Conservation (phyloP, 2,113 vertebrate species). For the Ailurus styani region DNA sequence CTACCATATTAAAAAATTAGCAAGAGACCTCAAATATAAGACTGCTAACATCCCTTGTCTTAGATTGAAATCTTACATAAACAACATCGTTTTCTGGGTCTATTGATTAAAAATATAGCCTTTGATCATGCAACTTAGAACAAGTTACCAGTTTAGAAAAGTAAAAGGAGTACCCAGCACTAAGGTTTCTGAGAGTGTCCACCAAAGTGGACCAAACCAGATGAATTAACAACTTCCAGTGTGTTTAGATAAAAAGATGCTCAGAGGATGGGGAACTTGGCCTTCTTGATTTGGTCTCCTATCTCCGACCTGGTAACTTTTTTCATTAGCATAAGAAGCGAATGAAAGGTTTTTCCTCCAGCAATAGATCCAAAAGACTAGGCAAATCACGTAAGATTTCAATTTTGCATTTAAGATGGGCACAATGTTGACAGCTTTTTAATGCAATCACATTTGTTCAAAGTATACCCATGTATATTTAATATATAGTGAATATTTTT, state of each 20-base stretch:
- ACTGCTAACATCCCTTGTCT: neutral
- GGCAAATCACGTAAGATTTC: neutral
- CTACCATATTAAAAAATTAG: neutral
- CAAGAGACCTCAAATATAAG: neutral
- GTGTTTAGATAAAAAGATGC: neutral
- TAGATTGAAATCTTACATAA: neutral
- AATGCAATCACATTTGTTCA: neutral
- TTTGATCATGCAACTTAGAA: neutral
- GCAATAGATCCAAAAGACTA: neutral
- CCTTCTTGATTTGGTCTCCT: neutral
- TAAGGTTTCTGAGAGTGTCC: neutral
- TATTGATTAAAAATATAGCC: neutral
- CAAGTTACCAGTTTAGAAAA: neutral
- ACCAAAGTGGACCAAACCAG: neutral
- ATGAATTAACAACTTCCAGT: neutral
- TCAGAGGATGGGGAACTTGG: neutral
- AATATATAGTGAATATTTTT: slow-evolving; percentile 1
- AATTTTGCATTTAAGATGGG: neutral
- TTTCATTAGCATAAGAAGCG: neutral
- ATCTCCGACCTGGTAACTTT: neutral
- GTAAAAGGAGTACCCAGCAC: neutral
- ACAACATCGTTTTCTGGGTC: neutral
- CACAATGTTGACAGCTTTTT: neutral
- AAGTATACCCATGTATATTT: neutral
- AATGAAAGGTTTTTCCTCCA: neutral